phyloP scores from a whole-genome alignment of 1,140 invertebrate species.

The Drosophila kikkawai region DNA sequence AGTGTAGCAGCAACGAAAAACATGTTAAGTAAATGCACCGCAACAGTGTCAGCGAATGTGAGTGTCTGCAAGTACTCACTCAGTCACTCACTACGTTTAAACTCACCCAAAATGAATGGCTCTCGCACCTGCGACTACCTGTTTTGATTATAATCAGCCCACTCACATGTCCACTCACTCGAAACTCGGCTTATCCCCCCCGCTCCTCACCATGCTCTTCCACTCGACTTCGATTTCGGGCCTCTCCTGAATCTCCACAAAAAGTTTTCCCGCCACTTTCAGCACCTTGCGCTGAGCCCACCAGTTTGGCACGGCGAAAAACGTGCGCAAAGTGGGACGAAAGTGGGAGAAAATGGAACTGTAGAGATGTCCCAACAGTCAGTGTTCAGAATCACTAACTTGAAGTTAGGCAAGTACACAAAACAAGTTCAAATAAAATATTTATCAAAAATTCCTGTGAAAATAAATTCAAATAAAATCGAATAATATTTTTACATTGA shows the following conservation, averaged over 20 bases:
- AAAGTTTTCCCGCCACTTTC: constrained; percentile 79
- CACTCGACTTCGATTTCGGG: constrained; percentile 10
- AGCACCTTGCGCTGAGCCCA: constrained; percentile 71
- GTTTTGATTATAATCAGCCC: constrained; percentile 77
- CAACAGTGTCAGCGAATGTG: constrained; percentile 5
- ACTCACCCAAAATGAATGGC: constrained; percentile 29
- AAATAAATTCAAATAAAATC: too few species aligned
- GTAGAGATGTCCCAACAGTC: too few species aligned
- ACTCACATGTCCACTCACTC: constrained; percentile 41
- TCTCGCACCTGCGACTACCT: constrained; percentile 70
- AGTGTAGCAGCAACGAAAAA: constrained; percentile 26
- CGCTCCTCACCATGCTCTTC: not conserved
- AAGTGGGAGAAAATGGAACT: not conserved
- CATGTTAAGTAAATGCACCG: constrained; percentile 33
- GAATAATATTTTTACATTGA: too few species aligned
- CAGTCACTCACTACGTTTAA: constrained; percentile 9
- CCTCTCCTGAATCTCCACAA: constrained; percentile 59
- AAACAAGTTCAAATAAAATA: too few species aligned
- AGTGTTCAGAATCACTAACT: too few species aligned
- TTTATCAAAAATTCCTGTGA: too few species aligned
- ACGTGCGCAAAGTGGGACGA: constrained; percentile 72
- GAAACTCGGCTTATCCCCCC: constrained; percentile 3
- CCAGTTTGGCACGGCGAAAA: constrained; percentile 67
- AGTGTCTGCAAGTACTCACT: constrained; percentile 15
- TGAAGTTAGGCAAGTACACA: too few species aligned